Percentiles rank a stretch among this genome's conserved stretches.
Evolutionary conservation across 2,888 invertebrate genomes (phyloP).

Genomic region (Steromphala cineraria): DNA sequence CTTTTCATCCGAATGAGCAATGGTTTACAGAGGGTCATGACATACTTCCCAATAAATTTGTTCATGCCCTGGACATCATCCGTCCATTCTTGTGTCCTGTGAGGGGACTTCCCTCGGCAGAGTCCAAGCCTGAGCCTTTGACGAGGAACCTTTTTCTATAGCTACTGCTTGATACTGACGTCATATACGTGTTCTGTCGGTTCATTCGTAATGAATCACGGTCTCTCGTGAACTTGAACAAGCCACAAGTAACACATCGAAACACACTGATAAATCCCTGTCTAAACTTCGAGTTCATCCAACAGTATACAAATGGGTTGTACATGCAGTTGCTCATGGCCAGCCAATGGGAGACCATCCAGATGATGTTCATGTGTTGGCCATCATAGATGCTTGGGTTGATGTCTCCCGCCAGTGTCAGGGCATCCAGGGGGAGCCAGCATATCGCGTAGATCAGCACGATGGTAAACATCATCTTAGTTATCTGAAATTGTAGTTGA

Average conservation of each 20-base stretch:
- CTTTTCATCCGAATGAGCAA: too few relatives aligned
- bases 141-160: not conserved
- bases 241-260: slow-evolving; percentile 50
- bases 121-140: not conserved
- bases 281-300: slow-evolving; percentile 90
- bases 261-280: slow-evolving; percentile 56
- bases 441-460: slow-evolving; percentile 94
- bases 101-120: slow-evolving; percentile 5
- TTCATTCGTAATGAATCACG: slow-evolving; percentile 46
- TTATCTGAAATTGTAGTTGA: slow-evolving; percentile 54
- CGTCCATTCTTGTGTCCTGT: not conserved
- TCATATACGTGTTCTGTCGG: slow-evolving; percentile 41
- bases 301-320: slow-evolving; percentile 96
- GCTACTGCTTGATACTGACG: slow-evolving; percentile 34
- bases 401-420: slow-evolving; percentile 83
- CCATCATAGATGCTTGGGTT: slow-evolving; percentile 51
- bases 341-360: slow-evolving; percentile 81
- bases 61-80: too few relatives aligned
- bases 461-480: slow-evolving; percentile 91
- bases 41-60: too few relatives aligned
- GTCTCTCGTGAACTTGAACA: slow-evolving; percentile 40
- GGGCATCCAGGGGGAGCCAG: slow-evolving; percentile 94
- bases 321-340: slow-evolving; percentile 98
- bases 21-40: too few relatives aligned
- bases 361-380: slow-evolving; percentile 57